phyloP scores from a whole-genome alignment of 2,797 vertebrate genomes.

The Spatula clypeata region DNA sequence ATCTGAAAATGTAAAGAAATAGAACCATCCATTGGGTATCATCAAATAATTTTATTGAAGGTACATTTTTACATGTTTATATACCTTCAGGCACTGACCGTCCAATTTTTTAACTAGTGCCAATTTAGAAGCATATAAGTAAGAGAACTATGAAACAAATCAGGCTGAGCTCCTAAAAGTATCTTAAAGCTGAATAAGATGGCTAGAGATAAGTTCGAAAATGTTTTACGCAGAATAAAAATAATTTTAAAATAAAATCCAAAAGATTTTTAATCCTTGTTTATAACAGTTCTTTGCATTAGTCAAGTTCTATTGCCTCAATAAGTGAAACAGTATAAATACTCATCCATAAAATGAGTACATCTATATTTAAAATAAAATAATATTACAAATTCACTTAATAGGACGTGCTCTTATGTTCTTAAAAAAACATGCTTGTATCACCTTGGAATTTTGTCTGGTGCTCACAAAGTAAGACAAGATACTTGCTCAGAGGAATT shows the following conservation, averaged over 20 bases:
- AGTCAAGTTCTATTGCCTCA: background rate
- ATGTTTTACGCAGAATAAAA: background rate
- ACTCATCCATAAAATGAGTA: background rate
- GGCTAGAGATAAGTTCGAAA: background rate
- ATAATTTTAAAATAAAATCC: background rate
- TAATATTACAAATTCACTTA: background rate
- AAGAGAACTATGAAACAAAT: background rate
- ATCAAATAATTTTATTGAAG: background rate
- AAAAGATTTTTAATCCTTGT: background rate
- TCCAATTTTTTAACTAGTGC: background rate
- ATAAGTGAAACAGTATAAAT: background rate
- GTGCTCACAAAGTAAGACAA: background rate
- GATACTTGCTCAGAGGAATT: background rate
- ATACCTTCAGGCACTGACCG: background rate
- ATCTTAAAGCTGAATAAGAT: background rate
- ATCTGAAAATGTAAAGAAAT: background rate
- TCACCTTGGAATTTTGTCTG: background rate
- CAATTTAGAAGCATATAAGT: background rate
- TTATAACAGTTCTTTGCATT: background rate
- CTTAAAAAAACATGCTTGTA: accelerated
- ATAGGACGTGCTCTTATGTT: background rate
- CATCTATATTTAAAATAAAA: background rate
- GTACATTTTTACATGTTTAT: background rate
- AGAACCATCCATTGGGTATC: background rate
- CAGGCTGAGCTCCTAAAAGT: background rate